Conservation (phyloP, 1,140 invertebrate species). For the Brachionus koreanus region DNA sequence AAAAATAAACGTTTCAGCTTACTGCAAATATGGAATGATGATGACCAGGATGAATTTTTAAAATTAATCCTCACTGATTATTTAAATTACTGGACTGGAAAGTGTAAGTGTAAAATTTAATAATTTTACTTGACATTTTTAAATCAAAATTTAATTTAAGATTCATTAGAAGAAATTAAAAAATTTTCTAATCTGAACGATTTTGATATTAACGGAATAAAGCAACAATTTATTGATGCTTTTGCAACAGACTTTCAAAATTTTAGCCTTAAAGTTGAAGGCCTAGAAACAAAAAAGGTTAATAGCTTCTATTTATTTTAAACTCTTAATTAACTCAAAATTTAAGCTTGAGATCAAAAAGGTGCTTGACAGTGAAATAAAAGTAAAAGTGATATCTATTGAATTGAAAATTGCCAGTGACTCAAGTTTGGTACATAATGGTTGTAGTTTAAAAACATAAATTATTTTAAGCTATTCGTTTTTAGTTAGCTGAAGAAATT, state of each 20-base stretch:
- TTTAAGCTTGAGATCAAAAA: constrained; percentile 11
- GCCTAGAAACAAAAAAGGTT: not conserved
- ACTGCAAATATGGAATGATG: not conserved
- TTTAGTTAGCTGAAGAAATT: not conserved
- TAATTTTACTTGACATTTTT: not conserved
- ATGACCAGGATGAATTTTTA: not conserved
- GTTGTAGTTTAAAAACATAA: not conserved
- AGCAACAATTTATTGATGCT: not conserved
- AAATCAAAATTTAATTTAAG: not conserved
- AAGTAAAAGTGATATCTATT: not conserved
- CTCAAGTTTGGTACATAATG: not conserved
- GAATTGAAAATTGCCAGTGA: not conserved
- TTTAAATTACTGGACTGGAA: not conserved
- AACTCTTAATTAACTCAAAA: not conserved
- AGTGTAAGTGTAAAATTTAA: not conserved
- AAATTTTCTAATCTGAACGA: not conserved
- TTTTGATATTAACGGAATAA: not conserved
- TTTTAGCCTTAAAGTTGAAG: not conserved
- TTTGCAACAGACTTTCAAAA: not conserved
- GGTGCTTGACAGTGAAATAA: not conserved
- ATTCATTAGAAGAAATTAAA: not conserved
- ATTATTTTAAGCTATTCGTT: not conserved
- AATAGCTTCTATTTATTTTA: not conserved
- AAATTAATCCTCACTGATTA: constrained; percentile 20
- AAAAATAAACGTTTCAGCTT: not conserved